Conservation (phyloP, 2,113 vertebrate genomes). For the Thermophis baileyi region DNA sequence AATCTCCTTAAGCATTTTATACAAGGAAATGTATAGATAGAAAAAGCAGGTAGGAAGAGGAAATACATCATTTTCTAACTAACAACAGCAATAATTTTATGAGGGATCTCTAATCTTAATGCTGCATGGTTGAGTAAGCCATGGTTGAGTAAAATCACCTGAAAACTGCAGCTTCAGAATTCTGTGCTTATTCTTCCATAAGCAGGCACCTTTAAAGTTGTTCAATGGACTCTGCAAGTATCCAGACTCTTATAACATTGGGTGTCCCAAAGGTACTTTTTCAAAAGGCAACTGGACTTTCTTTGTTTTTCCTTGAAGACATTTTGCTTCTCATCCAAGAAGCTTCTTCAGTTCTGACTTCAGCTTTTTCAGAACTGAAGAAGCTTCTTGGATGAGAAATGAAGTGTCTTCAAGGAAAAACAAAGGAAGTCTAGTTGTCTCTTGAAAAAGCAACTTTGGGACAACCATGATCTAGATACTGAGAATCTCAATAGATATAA, state of each 20-base stretch:
- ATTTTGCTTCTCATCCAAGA: neutral
- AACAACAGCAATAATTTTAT: neutral
- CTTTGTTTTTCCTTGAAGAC: neutral
- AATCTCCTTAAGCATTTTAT: neutral
- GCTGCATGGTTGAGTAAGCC: neutral
- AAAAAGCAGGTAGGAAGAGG: neutral
- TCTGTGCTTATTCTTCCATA: neutral
- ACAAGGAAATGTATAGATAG: neutral
- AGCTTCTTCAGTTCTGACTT: neutral
- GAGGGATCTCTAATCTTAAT: neutral
- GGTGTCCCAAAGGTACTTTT: neutral
- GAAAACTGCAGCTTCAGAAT: neutral
- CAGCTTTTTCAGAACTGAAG: neutral
- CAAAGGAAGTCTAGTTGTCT: neutral
- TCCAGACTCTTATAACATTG: neutral
- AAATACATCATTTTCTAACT: neutral
- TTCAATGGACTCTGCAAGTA: neutral
- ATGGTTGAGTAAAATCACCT: neutral
- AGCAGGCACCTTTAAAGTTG: neutral
- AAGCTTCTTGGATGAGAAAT: neutral
- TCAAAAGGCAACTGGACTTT: neutral
- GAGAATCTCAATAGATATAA: neutral
- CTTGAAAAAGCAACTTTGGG: neutral
- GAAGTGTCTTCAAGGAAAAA: neutral
- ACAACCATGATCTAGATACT: neutral